These are phyloP conservation scores for Chlorops oryzae DNA, from an alignment of 1,140 invertebrate species.

Conservation along the genomic window DNA sequence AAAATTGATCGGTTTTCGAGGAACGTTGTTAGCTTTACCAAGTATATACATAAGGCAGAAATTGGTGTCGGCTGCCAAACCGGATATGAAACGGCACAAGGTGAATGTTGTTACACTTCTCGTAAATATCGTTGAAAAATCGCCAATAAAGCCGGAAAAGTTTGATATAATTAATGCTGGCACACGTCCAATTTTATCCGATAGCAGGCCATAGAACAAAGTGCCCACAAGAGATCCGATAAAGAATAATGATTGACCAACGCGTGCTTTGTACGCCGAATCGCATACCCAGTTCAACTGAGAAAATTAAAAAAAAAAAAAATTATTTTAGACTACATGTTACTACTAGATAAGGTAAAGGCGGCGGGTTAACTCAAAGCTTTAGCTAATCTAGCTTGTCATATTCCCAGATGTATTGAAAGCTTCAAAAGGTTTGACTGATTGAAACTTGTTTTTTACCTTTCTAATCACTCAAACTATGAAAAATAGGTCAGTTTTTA, in stretches of 20 bases:
- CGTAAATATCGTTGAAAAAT: conserved; percentile 51
- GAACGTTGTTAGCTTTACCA: conserved; percentile 35
- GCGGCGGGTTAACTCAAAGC: no score
- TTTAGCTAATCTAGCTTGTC: no score
- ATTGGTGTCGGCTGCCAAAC: conserved; percentile 54
- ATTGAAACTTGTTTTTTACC: no score
- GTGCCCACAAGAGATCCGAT: conserved; percentile 55
- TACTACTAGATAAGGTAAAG: no score
- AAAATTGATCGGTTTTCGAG: neutral
- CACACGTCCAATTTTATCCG: conserved; percentile 54
- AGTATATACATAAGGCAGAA: conserved; percentile 60
- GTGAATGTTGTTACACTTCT: conserved; percentile 47
- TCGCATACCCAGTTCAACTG: conserved; percentile 57
- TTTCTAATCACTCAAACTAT: no score
- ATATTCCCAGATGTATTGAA: no score
- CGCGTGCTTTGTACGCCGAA: conserved; percentile 51
- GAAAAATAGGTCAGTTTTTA: no score
- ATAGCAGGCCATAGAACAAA: conserved; percentile 52
- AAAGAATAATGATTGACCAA: conserved; percentile 56
- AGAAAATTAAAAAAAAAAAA: no score
- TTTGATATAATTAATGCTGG: conserved; percentile 52
- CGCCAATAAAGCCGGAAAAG: conserved; percentile 50
- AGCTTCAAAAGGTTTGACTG: no score
- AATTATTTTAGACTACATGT: no score
- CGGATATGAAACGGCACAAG: conserved; percentile 51